These are phyloP conservation scores for Hozukius guyotensis DNA, from an alignment of 2,797 vertebrate species.

Conservation along the genomic window DNA sequence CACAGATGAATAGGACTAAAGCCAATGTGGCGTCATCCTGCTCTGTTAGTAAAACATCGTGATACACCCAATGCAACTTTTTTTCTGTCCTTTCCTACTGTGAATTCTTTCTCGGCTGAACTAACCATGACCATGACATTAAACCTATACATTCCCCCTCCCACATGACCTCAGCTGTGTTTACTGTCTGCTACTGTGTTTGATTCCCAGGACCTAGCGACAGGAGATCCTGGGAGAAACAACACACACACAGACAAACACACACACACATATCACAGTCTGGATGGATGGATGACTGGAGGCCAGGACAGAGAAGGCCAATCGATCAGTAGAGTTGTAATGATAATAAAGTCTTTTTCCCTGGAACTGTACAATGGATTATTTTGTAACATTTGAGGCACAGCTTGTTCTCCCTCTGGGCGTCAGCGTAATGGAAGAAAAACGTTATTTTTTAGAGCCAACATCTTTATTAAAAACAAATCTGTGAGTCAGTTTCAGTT, in stretches of 20 bases:
- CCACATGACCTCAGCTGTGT: slow-evolving; percentile 53
- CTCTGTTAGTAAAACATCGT: neutral
- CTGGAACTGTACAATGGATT: slow-evolving; percentile 2
- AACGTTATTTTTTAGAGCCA: neutral
- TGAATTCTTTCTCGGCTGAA: neutral
- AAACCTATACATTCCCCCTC: slow-evolving; percentile 29
- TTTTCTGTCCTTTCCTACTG: neutral
- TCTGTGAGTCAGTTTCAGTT: neutral
- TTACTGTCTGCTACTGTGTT: slow-evolving; percentile 57
- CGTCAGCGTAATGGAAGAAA: neutral
- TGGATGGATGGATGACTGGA: slow-evolving; percentile 17
- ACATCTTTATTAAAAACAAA: neutral
- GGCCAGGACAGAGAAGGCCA: slow-evolving; percentile 20
- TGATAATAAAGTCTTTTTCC: slow-evolving; percentile 49
- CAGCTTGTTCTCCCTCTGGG: slow-evolving; percentile 6
- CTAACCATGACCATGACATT: slow-evolving; percentile 18
- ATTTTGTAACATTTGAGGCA: slow-evolving; percentile 1
- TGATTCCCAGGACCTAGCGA: slow-evolving; percentile 67
- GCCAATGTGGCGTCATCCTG: neutral
- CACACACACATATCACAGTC: neutral
- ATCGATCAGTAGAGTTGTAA: slow-evolving; percentile 23
- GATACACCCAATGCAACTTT: neutral
- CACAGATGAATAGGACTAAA: neutral
- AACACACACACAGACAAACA: neutral
- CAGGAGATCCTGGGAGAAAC: slow-evolving; percentile 61